Evolutionary conservation across 2,113 vertebrate species (phyloP), one percentile per base, ranked within the genome.

Genomic region (Strix aluco): DNA sequence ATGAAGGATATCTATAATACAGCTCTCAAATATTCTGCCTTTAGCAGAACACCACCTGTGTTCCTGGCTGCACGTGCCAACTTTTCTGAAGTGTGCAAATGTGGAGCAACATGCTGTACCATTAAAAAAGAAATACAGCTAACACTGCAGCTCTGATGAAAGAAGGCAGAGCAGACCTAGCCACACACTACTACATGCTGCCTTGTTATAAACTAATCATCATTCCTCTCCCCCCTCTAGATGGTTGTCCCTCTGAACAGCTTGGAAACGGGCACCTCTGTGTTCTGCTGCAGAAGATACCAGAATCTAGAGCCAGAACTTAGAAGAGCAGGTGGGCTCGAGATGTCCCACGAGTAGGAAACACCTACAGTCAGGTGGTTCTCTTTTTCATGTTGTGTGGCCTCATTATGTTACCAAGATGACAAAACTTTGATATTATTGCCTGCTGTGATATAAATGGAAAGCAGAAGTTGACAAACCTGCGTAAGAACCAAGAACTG

Each of bases 401-500:
- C 44, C 65, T 92, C 19, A 34, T 61, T 78, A 59, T 3, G 0
- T 34, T 65, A 73, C 22, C 14, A 55, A 66, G 54, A 73, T 32
- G 23, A 77, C 17, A 69, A 89, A 91, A 55, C 52, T 2, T 34
- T 84, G 4, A 2, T 71, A 74, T 61, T 79, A 65, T 81, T 72
- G 65, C 27, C 27, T 87, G 54, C 32, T 1, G 11, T 57, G 20
- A 27, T 89, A 75, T 59, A 92, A 95, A 85, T 26, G 32, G 58
- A 95, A 95, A 95, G 86, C 65, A 91, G 88, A 96, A 94, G 83
- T 85, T 89, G 62, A 81, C 47, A 86, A 91, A 80, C 49, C 84
- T 89, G 55, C 61, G 62, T 58, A 40, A 81, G 70, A 95, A 94
- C 62, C 58, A 91, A 89, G 69, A 94, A 75, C 13, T 27, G 85